phyloP scores from a whole-genome alignment of 2,113 vertebrate species.

The Parus major region DNA sequence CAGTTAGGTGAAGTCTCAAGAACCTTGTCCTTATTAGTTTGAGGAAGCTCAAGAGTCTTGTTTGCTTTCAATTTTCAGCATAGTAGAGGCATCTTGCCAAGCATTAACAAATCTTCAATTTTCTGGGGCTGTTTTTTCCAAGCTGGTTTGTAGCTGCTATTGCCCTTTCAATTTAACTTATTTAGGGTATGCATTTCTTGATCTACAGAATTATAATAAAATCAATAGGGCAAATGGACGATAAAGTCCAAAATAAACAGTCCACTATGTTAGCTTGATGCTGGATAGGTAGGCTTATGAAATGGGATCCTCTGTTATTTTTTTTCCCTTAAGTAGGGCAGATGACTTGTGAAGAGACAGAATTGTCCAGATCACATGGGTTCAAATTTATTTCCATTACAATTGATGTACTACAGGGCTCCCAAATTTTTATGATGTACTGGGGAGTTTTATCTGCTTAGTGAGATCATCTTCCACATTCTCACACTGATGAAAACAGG shows the following conservation, averaged over 20 bases:
- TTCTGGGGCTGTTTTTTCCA: not conserved
- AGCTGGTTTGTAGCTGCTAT: not conserved
- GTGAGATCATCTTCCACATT: not conserved
- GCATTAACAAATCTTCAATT: not conserved
- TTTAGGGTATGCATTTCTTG: not conserved
- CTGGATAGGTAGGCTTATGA: not conserved
- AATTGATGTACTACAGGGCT: not conserved
- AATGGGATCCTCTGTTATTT: not conserved
- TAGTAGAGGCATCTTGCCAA: not conserved
- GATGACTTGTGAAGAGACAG: not conserved
- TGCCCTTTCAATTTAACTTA: not conserved
- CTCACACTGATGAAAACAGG: not conserved
- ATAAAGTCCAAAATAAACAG: not conserved
- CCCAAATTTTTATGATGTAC: not conserved
- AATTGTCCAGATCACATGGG: not conserved
- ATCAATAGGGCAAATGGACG: not conserved
- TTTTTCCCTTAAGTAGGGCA: not conserved
- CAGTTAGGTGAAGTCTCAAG: not conserved
- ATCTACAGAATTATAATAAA: not conserved
- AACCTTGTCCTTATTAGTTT: not conserved
- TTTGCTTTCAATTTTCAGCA: not conserved
- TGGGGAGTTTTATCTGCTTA: not conserved
- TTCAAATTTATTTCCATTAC: not conserved
- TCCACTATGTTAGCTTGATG: not conserved
- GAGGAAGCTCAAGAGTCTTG: not conserved